Percentiles rank a stretch among this genome's conserved stretches.
phyloP scores from a whole-genome alignment of 23 tunicate genomes.

The Ciona savignyi region DNA sequence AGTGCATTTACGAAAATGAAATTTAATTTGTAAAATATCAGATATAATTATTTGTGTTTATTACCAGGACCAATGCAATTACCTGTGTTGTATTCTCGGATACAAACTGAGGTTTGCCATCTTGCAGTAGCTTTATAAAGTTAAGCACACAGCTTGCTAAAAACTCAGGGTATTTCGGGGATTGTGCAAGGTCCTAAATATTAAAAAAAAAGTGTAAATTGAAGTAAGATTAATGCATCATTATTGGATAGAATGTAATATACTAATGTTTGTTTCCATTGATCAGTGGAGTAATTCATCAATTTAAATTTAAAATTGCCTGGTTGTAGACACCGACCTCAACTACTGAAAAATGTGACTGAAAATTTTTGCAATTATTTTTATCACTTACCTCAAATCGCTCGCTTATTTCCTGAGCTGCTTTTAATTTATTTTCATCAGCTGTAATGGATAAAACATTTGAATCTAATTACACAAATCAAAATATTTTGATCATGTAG shows the following conservation, averaged over 20 bases:
- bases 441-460: no score
- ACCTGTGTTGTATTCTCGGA: slow-evolving; percentile 77
- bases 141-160: slow-evolving; percentile 61
- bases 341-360: neutral
- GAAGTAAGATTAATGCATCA: no score
- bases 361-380: neutral
- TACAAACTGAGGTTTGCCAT: slow-evolving; percentile 71
- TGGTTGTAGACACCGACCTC: no score
- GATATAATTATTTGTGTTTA: neutral
- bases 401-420: slow-evolving; percentile 89
- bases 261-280: no score
- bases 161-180: slow-evolving; percentile 72
- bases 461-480: no score
- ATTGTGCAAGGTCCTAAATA: slow-evolving; percentile 80
- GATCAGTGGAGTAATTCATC: no score
- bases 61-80: neutral
- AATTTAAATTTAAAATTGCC: no score
- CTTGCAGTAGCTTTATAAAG: slow-evolving; percentile 76
- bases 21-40: no score
- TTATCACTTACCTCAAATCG: slow-evolving; percentile 73
- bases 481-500: no score
- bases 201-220: no score
- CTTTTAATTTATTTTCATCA: slow-evolving; percentile 88
- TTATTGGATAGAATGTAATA: no score
- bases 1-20: no score